Evolutionary conservation across 2,888 invertebrate genomes (phyloP).

Genomic region (Cynaeus angustus): DNA sequence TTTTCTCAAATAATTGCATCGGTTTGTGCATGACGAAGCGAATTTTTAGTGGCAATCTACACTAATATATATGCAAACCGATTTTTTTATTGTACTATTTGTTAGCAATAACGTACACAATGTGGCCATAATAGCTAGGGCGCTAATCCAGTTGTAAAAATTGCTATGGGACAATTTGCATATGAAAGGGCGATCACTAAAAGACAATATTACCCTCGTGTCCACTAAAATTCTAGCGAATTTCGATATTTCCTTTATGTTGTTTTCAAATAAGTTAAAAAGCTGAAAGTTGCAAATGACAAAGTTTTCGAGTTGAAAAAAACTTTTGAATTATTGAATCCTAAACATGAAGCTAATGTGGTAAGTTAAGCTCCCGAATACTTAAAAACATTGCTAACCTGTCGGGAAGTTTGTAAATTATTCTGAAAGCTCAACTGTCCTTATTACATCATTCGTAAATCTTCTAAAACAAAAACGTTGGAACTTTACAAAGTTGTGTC

Average conservation of each 20-base stretch:
- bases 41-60: background rate
- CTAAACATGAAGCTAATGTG: slow-evolving; percentile 35
- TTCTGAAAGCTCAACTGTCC: slow-evolving; percentile 31
- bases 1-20: too few species aligned
- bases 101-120: background rate
- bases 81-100: background rate
- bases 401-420: slow-evolving; percentile 24
- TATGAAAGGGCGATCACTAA: slow-evolving; percentile 28
- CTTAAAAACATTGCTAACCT: slow-evolving; percentile 39
- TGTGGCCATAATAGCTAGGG: slow-evolving; percentile 2
- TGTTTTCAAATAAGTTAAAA: slow-evolving; percentile 44
- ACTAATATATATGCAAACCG: background rate
- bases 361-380: slow-evolving; percentile 37
- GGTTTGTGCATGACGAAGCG: too few species aligned
- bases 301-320: slow-evolving; percentile 26
- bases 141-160: slow-evolving; percentile 13
- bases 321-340: slow-evolving; percentile 45
- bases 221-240: slow-evolving; percentile 26
- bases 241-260: slow-evolving; percentile 26
- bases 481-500: too few species aligned
- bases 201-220: slow-evolving; percentile 35
- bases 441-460: slow-evolving; percentile 1
- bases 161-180: slow-evolving; percentile 38
- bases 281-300: slow-evolving; percentile 36
- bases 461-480: slow-evolving; percentile 6